Percentiles rank a stretch among this genome's conserved stretches.
Conservation (phyloP, 2,797 vertebrate species). For the Cyprinodon diabolis region DNA sequence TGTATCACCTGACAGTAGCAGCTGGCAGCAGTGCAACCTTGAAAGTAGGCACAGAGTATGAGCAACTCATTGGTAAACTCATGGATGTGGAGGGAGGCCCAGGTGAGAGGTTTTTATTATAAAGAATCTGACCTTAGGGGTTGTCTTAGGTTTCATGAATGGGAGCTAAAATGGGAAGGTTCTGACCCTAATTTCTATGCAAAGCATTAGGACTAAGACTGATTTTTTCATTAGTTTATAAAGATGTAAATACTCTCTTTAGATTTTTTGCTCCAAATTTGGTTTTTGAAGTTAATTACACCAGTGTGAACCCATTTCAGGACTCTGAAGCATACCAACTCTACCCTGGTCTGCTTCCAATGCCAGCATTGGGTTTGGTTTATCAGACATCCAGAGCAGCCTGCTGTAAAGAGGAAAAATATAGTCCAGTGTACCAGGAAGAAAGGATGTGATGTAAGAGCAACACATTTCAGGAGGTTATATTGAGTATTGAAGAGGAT, state of each 20-base stretch:
- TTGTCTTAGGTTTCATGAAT: not conserved
- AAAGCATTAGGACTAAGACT: not conserved
- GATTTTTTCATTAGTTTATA: not conserved
- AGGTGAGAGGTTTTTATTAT: conserved; percentile 75
- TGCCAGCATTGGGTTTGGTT: no score
- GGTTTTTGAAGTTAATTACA: no score
- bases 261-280: not conserved
- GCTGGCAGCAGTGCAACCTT: conserved; percentile 86
- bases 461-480: no score
- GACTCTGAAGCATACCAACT: no score
- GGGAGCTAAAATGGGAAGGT: no score
- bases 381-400: no score
- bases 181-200: not conserved
- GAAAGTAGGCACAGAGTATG: conserved; percentile 89
- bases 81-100: conserved; percentile 89
- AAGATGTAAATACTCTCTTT: not conserved
- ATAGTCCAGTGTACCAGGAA: no score
- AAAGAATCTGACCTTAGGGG: not conserved
- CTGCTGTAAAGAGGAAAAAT: no score
- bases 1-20: conserved; percentile 92
- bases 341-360: no score
- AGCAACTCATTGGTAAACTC: conserved; percentile 91
- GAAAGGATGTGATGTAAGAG: no score
- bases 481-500: no score
- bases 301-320: no score